These are phyloP conservation scores for Cladopsammia gracilis DNA, from an alignment of 64 coral and sea anemone genomes.

Conservation along the genomic window DNA sequence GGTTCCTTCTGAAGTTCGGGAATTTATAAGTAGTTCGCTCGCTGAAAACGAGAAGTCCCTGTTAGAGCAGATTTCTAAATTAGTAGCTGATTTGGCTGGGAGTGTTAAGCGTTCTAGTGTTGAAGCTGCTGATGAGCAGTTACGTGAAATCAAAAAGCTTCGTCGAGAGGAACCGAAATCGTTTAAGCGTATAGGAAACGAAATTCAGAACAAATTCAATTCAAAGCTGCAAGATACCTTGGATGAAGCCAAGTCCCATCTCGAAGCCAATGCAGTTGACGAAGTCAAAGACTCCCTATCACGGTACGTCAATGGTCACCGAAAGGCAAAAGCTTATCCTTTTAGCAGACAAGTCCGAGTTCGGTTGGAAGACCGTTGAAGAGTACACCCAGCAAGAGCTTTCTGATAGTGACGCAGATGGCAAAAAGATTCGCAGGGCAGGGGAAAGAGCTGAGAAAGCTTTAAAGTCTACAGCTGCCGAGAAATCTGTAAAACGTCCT, in stretches of 20 bases:
- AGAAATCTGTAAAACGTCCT: too few species aligned
- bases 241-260: background rate
- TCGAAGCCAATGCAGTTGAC: background rate
- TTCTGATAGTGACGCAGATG: too few species aligned
- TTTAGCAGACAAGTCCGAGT: too few species aligned
- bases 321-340: background rate
- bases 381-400: too few species aligned
- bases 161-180: background rate
- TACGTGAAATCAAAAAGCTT: conserved; percentile 5
- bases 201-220: conserved; percentile 31
- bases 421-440: too few species aligned
- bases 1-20: background rate
- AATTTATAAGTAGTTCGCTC: background rate
- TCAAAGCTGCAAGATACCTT: background rate
- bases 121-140: background rate
- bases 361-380: too few species aligned
- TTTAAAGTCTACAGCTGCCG: too few species aligned
- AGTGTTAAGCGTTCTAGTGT: background rate
- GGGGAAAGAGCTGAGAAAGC: too few species aligned
- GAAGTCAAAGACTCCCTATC: background rate
- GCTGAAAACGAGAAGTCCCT: background rate
- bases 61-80: background rate
- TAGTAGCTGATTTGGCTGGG: background rate
- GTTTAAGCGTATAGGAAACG: conserved; percentile 21
- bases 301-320: background rate